Base-by-base conservation (phyloP, 2,113 vertebrate genomes). In the Sinocyclocheilus anophthalmus region DNA sequence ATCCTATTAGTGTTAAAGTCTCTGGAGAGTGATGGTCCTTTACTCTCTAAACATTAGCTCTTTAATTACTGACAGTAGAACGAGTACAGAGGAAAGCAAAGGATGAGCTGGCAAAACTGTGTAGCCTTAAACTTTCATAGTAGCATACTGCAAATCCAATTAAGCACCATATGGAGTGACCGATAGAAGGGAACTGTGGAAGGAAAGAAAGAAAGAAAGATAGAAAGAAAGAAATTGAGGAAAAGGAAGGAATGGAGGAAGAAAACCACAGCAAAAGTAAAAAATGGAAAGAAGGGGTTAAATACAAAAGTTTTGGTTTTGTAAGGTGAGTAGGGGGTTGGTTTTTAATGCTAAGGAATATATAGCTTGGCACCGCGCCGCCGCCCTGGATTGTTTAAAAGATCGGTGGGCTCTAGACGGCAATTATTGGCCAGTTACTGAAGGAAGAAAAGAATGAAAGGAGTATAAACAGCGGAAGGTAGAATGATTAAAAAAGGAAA, bases 81-180 rank as follows among this genome's bases (percentile, higher is more conserved):
- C 6, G 6, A 70, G 18, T 9, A 72, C 42, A 83, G 8, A 20
- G 9, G 53, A 70, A 33, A 24, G 20, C 10, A 72, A 83, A 13
- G 48, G 65, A 83, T 55, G 42, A 83, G 22, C 65, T 26, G 22
- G 79, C 55, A 81, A 65, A 57, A 76, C 72, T 48, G 59, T 85
- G 9, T 70, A 39, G 76, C 59, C 33, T 79, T 70, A 39, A 72
- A 57, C 63, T 79, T 50, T 83, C 65, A 83, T 69, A 70, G 18
- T 42, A 53, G 84, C 20, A 72, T 79, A 39, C 48, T 42, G 48
- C n/a, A 70, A 70, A 70, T 80, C 84, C 84, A 79, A 53, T 85
- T 79, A 85, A 14, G 65, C 22, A 53, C 11, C 55, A 42, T 63
- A 86, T 63, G 78, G 57, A 16, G 22, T 22, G 39, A 63, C 26